Evolutionary conservation across 1,140 invertebrate genomes (phyloP).

Genomic region (Vanessa atalanta): DNA sequence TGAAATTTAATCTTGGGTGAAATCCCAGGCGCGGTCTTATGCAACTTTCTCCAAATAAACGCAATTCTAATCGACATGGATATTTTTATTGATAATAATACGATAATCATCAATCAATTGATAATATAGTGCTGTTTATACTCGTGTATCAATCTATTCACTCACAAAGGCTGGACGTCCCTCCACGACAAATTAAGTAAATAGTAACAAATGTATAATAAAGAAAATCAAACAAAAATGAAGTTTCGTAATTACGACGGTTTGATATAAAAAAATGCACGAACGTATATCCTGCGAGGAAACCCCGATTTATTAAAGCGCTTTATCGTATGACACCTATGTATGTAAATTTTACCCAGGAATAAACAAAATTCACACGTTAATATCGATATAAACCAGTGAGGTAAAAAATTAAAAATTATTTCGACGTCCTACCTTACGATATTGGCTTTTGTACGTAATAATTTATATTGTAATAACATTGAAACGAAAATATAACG

Average conservation of each 20-base stretch:
- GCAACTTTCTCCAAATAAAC: neutral
- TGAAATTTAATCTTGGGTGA: constrained; percentile 52
- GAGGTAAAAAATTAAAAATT: constrained; percentile 35
- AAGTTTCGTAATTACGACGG: neutral
- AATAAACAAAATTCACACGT: constrained; percentile 19
- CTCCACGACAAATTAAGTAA: too few relatives aligned
- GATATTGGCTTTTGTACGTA: neutral
- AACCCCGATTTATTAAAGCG: constrained; percentile 8
- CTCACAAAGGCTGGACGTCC: too few relatives aligned
- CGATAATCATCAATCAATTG: too few relatives aligned
- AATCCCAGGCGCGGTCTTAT: constrained; percentile 44
- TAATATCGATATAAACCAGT: constrained; percentile 32
- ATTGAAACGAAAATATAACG: too few relatives aligned
- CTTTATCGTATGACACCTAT: constrained; percentile 8
- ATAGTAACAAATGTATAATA: neutral
- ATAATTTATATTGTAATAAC: too few relatives aligned
- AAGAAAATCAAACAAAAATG: too few relatives aligned
- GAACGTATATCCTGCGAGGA: neutral
- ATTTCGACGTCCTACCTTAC: neutral
- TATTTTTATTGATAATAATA: too few relatives aligned
- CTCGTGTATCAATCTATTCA: too few relatives aligned
- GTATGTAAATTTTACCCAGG: constrained; percentile 14
- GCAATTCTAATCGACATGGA: neutral
- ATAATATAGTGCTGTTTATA: too few relatives aligned
- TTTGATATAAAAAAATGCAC: neutral